A percentile compares a stretch with the other conserved stretches of the same genome.
Evolutionary conservation across 2,113 vertebrate species (phyloP).

Genomic region (Bagarius yarrelli): DNA sequence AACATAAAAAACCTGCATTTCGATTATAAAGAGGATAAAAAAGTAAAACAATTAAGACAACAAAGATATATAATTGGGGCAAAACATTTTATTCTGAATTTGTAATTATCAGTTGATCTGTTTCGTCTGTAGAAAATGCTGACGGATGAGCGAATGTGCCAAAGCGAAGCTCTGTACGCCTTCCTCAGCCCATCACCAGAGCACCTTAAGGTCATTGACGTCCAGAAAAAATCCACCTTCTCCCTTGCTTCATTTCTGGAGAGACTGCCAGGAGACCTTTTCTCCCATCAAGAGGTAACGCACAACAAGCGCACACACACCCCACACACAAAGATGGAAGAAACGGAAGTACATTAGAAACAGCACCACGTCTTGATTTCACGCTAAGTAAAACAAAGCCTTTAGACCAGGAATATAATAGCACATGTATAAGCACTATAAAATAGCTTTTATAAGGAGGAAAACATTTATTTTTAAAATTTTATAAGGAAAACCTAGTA

Average conservation of each 20-base stretch:
- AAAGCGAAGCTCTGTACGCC: constrained; percentile 96
- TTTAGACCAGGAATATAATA: neutral
- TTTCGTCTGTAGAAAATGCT: constrained; percentile 79
- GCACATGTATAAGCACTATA: neutral
- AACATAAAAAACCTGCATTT: no score
- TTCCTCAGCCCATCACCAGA: constrained; percentile 97
- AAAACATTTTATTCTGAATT: no score
- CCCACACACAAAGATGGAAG: neutral
- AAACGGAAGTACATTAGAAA: neutral
- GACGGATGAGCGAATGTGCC: constrained; percentile 91
- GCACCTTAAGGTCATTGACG: constrained; percentile 89
- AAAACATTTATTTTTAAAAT: no score
- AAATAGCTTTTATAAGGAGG: neutral
- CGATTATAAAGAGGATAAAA: no score
- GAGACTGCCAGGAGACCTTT: constrained; percentile 93
- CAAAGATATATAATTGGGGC: no score
- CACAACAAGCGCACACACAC: constrained; percentile 42
- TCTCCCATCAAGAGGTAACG: constrained; percentile 91
- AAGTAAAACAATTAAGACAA: no score
- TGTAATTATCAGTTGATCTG: neutral
- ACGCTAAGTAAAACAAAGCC: neutral
- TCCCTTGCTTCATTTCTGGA: constrained; percentile 95
- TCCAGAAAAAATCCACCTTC: constrained; percentile 92
- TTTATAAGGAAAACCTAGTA: no score
- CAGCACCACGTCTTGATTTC: neutral